Conservation (phyloP, 1,140 invertebrate genomes). For the Lepidurus arcticus region DNA sequence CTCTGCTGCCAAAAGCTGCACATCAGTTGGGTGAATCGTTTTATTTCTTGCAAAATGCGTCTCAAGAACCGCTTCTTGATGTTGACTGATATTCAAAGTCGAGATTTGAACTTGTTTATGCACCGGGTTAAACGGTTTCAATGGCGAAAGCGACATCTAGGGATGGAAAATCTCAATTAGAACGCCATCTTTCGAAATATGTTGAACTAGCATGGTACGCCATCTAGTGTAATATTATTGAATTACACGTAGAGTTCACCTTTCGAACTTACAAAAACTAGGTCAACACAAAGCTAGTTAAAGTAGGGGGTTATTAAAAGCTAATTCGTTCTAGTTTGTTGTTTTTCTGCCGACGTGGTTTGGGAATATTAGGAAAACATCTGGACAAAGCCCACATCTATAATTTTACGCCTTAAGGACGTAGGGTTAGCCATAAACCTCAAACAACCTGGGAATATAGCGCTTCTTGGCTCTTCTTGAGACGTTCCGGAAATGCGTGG, state of each 20-base stretch:
- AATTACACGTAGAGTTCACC: too few relatives aligned
- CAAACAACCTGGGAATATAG: too few relatives aligned
- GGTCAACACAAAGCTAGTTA: too few relatives aligned
- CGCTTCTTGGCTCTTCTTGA: too few relatives aligned
- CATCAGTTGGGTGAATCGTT: conserved; percentile 49
- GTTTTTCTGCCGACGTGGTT: background rate
- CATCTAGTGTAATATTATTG: too few relatives aligned
- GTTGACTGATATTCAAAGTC: conserved; percentile 41
- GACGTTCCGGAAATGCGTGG: too few relatives aligned
- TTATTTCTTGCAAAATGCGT: conserved; percentile 50
- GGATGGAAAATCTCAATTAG: background rate
- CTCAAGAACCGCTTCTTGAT: conserved; percentile 49
- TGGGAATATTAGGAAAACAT: background rate
- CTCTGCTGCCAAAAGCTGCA: conserved; percentile 51
- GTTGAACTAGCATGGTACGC: too few relatives aligned
- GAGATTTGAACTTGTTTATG: background rate
- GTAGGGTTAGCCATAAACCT: background rate
- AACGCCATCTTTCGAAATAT: too few relatives aligned
- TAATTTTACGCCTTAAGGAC: background rate
- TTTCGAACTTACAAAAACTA: too few relatives aligned
- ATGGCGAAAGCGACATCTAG: background rate
- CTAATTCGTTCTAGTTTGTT: too few relatives aligned
- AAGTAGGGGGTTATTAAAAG: too few relatives aligned
- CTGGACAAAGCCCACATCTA: background rate
- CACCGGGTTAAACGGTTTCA: background rate